Conservation (phyloP, 2,113 vertebrate genomes). For the Nycticebus coucang region DNA sequence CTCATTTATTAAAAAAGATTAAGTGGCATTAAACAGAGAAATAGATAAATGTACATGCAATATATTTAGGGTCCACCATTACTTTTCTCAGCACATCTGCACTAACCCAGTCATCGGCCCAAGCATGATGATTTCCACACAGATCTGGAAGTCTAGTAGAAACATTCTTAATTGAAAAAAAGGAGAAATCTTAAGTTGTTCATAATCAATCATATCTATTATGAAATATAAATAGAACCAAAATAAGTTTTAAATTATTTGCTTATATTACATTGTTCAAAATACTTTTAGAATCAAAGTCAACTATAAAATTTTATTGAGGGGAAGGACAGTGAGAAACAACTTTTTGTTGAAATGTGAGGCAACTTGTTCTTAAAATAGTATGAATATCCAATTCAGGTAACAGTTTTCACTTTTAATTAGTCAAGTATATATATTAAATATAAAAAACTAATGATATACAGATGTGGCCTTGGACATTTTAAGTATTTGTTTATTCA, state of each 20-base stretch:
- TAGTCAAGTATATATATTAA: constrained; percentile 42
- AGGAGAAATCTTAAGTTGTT: constrained; percentile 33
- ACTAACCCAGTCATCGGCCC: background rate
- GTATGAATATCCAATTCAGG: constrained; percentile 34
- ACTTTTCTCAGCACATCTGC: background rate
- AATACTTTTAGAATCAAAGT: constrained; percentile 63
- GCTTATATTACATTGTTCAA: constrained; percentile 2
- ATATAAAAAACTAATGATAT: background rate
- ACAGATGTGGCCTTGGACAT: background rate
- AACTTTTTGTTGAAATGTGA: constrained; percentile 56
- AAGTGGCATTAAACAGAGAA: constrained; percentile 33
- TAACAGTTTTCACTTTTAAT: constrained; percentile 44
- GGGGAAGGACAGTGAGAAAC: constrained; percentile 52
- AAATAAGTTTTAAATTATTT: constrained; percentile 45
- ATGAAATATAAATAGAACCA: constrained; percentile 40
- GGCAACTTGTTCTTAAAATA: background rate
- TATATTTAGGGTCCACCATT: background rate
- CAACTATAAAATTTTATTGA: constrained; percentile 50
- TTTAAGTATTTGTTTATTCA: constrained; percentile 53
- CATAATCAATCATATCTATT: constrained; percentile 14
- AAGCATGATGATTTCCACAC: background rate
- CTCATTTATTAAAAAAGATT: constrained; percentile 59
- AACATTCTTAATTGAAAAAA: constrained; percentile 40
- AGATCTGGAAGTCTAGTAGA: constrained; percentile 50
- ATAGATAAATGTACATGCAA: background rate